phyloP scores from a whole-genome alignment of 1,140 invertebrate genomes.

The Lepidurus apus region DNA sequence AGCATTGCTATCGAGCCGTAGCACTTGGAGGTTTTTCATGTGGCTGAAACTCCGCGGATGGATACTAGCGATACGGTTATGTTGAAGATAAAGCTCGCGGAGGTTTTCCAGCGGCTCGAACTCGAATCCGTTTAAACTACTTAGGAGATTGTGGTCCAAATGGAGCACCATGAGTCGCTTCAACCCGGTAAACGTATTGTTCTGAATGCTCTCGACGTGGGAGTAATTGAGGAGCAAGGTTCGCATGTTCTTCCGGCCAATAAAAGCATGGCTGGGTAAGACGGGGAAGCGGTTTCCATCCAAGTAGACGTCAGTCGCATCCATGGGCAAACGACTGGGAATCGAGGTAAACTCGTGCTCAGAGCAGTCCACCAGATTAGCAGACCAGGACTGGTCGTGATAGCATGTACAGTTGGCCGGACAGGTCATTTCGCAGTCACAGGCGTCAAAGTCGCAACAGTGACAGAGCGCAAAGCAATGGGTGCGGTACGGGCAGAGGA shows the following conservation, averaged over 20 bases:
- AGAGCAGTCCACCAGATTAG: constrained; percentile 86
- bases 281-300: constrained; percentile 78
- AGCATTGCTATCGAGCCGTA: constrained; percentile 77
- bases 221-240: constrained; percentile 83
- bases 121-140: constrained; percentile 73
- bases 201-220: constrained; percentile 73
- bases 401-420: constrained; percentile 85
- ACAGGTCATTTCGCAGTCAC: constrained; percentile 90
- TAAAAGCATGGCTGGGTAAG: constrained; percentile 71
- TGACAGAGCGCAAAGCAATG: constrained; percentile 86
- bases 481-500: constrained; percentile 82
- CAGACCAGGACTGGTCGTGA: constrained; percentile 84
- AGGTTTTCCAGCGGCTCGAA: constrained; percentile 72
- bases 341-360: constrained; percentile 64
- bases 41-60: constrained; percentile 77
- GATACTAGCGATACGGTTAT: constrained; percentile 75
- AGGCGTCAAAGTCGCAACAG: constrained; percentile 89
- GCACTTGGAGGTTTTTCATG: constrained; percentile 71
- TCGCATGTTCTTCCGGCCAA: constrained; percentile 79
- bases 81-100: constrained; percentile 77
- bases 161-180: constrained; percentile 59
- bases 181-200: constrained; percentile 83
- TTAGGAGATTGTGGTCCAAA: constrained; percentile 76
- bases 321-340: constrained; percentile 84
- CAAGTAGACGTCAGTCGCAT: constrained; percentile 79